phyloP scores from a whole-genome alignment of 2,113 vertebrate species.

The Percopsis transmontana region DNA sequence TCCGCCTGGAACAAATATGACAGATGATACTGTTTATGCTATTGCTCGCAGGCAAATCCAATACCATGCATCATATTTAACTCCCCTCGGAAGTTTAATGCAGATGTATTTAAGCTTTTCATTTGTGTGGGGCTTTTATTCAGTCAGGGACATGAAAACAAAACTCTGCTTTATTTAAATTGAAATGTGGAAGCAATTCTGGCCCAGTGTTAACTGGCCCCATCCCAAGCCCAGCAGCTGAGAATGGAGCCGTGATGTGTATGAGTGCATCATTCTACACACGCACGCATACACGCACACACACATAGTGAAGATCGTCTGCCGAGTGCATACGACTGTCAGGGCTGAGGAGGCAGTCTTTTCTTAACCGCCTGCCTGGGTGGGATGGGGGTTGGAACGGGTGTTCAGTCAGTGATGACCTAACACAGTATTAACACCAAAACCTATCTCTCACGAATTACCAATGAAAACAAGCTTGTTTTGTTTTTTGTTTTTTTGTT shows the following conservation, averaged over 20 bases:
- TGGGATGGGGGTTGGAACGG: slow-evolving; percentile 9
- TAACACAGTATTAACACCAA: slow-evolving; percentile 21
- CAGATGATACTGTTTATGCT: slow-evolving; percentile 10
- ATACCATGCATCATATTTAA: neutral
- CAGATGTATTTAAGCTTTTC: slow-evolving; percentile 5
- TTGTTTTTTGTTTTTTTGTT: neutral
- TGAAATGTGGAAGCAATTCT: slow-evolving; percentile 70
- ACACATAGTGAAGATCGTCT: too few relatives aligned
- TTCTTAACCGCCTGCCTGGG: slow-evolving; percentile 8
- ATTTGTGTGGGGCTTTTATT: neutral
- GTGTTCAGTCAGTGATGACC: slow-evolving; percentile 25
- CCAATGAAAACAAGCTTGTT: neutral
- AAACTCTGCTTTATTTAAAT: slow-evolving; percentile 38
- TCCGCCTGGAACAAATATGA: neutral
- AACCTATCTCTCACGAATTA: slow-evolving; percentile 12
- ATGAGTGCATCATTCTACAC: slow-evolving; percentile 26
- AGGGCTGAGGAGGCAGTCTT: slow-evolving; percentile 22
- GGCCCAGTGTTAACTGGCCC: slow-evolving; percentile 36
- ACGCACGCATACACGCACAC: too few relatives aligned
- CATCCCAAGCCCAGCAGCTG: slow-evolving; percentile 55
- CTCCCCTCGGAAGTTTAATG: neutral
- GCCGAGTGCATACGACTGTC: too few relatives aligned
- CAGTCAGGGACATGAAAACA: slow-evolving; percentile 12
- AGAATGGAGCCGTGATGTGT: slow-evolving; percentile 54
- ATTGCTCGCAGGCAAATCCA: neutral